Base-by-base conservation (phyloP, 1,140 invertebrate species). In the Drosophila sp. region DNA sequence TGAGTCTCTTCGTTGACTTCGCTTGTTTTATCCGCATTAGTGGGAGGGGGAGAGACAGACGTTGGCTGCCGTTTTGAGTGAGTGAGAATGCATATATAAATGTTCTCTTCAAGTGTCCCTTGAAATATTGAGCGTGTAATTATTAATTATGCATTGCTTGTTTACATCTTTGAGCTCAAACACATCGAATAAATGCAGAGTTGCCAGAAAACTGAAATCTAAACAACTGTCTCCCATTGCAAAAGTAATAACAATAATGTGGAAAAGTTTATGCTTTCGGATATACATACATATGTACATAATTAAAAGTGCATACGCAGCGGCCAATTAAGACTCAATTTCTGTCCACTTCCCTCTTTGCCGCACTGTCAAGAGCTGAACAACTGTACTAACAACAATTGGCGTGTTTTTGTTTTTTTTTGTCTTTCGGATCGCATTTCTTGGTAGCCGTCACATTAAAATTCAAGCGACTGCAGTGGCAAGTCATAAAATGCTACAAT, bases 381-480 rank as follows among this genome's bases (percentile, higher is more conserved):
- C 59, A 65, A 83, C 65, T 78, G 61, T 65, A 71, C 62, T 57
- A 74, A 80, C 56, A 80, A 66, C 46, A 41, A 41, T 78, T 78
- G 46, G 40, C 25, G 36, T 46, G 25, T 58, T 71, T 50, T 72
- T 63, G 43, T 32, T 29, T 46, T 34, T 50, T 21, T 21, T 21
- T 4, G 21, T 21, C 21, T 21, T 21, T 21, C 4, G 63, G 40
- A 67, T 59, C 53, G 36, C n/a, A 57, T 72, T 84, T 89, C 83
- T 80, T 70, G 73, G 76, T 87, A 79, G 78, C 43, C 63, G 65
- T 41, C 14, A 70, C 78, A 87, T 79, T 87, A 82, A 87, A 89
- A 87, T 82, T 87, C 82, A 86, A 62, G 50, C 73, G 78, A 87
- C 82, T 87, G 82, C 82, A 87, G 77, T 77, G 73, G 73, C 81